Percentiles rank a stretch among this genome's conserved stretches.
Conservation (phyloP, 30 jellyfish, hydroid and myxozoan genomes). For the Sanderia malayensis region DNA sequence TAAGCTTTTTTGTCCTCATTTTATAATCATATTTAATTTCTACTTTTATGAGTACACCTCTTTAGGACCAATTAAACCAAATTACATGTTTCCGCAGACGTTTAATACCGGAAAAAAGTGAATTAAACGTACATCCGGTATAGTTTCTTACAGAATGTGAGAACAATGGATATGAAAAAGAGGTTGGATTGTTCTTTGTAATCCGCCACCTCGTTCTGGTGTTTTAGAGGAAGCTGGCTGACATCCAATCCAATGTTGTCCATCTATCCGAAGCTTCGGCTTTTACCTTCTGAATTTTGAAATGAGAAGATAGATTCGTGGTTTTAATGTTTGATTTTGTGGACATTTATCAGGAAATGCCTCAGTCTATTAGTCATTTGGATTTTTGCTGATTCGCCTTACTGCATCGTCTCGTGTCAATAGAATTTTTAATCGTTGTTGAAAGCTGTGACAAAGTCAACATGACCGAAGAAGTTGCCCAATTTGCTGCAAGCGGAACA, state of each 20-base stretch:
- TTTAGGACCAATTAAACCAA: too few species aligned
- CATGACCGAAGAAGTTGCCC: slow-evolving; percentile 47
- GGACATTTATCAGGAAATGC: background rate
- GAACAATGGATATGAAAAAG: too few species aligned
- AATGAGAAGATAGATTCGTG: background rate
- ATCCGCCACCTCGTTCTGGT: slow-evolving; percentile 8
- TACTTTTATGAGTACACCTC: too few species aligned
- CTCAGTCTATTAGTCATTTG: background rate
- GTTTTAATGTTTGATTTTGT: background rate
- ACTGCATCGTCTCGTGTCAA: background rate
- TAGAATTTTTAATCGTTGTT: background rate
- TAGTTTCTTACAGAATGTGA: too few species aligned
- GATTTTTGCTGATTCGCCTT: background rate
- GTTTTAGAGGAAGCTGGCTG: background rate
- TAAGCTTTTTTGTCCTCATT: too few species aligned
- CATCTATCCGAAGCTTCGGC: background rate
- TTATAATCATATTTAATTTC: too few species aligned
- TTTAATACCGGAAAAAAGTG: too few species aligned
- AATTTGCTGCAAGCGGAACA: slow-evolving; percentile 29
- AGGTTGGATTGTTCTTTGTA: background rate
- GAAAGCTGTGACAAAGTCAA: background rate
- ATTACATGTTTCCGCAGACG: too few species aligned
- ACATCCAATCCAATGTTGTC: background rate
- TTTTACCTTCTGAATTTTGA: background rate
- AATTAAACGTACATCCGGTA: too few species aligned